Evolutionary conservation across 2,113 vertebrate species (phyloP).

Genomic region (Chaetura pelagica): DNA sequence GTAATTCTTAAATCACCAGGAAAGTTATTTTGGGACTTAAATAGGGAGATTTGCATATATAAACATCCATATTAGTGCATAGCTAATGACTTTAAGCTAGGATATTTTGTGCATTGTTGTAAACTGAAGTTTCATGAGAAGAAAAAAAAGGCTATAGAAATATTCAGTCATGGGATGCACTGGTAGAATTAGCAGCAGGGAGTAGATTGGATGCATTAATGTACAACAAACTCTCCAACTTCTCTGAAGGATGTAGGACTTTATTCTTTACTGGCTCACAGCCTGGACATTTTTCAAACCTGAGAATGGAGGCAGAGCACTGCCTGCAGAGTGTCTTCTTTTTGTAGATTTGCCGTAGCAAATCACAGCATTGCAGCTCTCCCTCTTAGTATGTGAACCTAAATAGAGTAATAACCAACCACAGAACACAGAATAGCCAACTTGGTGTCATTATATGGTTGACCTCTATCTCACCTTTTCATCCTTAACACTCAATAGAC

Average conservation of each 20-base stretch:
- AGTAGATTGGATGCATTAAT: background rate
- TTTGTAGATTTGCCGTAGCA: background rate
- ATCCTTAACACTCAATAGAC: background rate
- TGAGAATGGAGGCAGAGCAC: background rate
- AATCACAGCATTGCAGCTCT: background rate
- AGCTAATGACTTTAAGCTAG: background rate
- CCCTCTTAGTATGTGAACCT: background rate
- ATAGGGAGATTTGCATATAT: background rate
- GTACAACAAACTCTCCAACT: background rate
- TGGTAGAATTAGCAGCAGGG: background rate
- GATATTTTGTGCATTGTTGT: background rate
- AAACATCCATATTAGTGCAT: background rate
- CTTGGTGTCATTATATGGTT: background rate
- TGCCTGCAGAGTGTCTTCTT: background rate
- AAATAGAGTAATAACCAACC: background rate
- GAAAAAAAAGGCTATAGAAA: background rate
- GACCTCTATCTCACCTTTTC: background rate
- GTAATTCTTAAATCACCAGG: constrained; percentile 1
- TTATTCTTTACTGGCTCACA: background rate
- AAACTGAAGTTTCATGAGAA: background rate
- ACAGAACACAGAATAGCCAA: background rate
- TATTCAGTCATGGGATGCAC: background rate
- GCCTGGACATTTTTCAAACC: background rate
- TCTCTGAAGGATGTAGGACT: background rate
- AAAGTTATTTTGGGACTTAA: background rate